These are phyloP conservation scores for Erpobdella octoculata DNA, from an alignment of 2,888 invertebrate species.

Conservation along the genomic window DNA sequence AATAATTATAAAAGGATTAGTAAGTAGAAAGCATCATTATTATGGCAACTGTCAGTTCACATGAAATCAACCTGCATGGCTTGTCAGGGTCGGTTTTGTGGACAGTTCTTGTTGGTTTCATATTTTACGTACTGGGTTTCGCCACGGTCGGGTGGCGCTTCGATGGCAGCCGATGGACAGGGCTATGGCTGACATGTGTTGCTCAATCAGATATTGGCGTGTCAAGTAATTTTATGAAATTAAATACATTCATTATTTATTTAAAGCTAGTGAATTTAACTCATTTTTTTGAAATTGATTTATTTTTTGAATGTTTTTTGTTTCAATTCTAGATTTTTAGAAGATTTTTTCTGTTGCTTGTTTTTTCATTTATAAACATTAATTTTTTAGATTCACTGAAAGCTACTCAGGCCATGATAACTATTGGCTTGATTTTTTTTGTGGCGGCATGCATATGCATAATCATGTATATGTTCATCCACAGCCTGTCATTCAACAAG, in stretches of 20 bases:
- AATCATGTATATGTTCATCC: slow-evolving; percentile 37
- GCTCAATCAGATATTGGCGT: too few relatives aligned
- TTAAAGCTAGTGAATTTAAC: background rate
- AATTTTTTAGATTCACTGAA: slow-evolving; percentile 34
- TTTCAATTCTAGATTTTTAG: background rate
- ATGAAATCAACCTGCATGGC: slow-evolving; percentile 37
- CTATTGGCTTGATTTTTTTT: slow-evolving; percentile 36
- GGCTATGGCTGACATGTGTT: slow-evolving; percentile 37
- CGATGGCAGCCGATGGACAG: slow-evolving; percentile 13
- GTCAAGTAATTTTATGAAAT: background rate
- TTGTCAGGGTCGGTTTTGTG: slow-evolving; percentile 36
- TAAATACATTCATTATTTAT: background rate
- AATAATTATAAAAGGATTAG: too few relatives aligned
- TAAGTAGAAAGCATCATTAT: too few relatives aligned
- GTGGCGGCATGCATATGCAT: slow-evolving; percentile 32
- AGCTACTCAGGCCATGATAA: slow-evolving; percentile 37
- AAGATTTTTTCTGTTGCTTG: background rate
- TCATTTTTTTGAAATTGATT: background rate
- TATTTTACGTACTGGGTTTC: slow-evolving; percentile 38
- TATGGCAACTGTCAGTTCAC: slow-evolving; percentile 30
- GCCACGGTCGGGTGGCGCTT: slow-evolving; percentile 35
- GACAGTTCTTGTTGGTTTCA: slow-evolving; percentile 28
- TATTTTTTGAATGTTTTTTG: background rate
- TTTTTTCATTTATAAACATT: background rate
- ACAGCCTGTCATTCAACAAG: slow-evolving; percentile 34